phyloP scores from a whole-genome alignment of 53 echinoderm and acorn worm species.

The Echinarachnius parma region DNA sequence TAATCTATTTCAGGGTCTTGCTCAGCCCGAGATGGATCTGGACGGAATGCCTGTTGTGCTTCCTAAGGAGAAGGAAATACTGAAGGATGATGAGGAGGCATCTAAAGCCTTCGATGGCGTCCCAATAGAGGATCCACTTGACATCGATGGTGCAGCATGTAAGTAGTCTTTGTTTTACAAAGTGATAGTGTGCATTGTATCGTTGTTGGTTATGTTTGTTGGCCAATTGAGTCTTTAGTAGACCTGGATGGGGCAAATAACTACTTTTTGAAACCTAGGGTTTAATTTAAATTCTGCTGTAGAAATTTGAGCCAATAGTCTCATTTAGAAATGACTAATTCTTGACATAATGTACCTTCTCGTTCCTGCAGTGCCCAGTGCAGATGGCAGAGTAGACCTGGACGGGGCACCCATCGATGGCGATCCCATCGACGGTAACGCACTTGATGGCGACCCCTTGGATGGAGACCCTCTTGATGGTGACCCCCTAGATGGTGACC shows the following conservation, averaged over 20 bases:
- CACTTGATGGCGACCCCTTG: conserved; percentile 48
- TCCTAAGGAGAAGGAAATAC: neutral
- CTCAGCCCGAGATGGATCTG: conserved; percentile 56
- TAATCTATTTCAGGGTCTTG: conserved; percentile 1
- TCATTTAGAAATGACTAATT: neutral
- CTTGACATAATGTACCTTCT: neutral
- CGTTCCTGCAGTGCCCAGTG: neutral
- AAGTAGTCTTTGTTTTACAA: no score
- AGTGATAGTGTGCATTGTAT: no score
- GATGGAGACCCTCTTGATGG: conserved; percentile 52
- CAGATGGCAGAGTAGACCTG: conserved; percentile 27
- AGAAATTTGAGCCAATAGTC: neutral
- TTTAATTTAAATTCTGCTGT: neutral
- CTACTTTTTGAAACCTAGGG: no score
- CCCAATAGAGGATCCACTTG: conserved; percentile 47
- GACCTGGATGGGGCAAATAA: no score
- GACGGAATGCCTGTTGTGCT: conserved; percentile 67
- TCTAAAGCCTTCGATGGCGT: conserved; percentile 39
- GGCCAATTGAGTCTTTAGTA: no score
- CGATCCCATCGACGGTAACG: conserved; percentile 48
- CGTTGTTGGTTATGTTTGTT: no score
- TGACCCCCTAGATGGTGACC: conserved; percentile 55
- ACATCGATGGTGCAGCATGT: conserved; percentile 90
- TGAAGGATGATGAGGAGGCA: neutral
- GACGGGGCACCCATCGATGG: conserved; percentile 66